phyloP scores from a whole-genome alignment of 92 coral and sea anemone species.

The Porites evermanni region DNA sequence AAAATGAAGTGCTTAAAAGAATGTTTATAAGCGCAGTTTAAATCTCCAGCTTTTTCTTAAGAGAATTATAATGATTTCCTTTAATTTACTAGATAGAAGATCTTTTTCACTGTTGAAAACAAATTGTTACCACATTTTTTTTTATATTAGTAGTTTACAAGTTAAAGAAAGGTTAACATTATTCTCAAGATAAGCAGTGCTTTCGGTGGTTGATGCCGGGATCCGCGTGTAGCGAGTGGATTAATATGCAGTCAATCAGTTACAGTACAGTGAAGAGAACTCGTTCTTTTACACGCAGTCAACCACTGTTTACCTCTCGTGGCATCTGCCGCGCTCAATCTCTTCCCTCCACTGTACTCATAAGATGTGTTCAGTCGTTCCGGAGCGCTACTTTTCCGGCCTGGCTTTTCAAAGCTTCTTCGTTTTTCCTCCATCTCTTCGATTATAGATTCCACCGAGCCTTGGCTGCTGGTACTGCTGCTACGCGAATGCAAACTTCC shows the following conservation, averaged over 20 bases:
- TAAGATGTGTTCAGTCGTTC: constrained; percentile 22
- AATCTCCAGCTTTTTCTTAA: background rate
- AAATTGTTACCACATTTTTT: background rate
- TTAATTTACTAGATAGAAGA: no score
- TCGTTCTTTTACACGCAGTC: background rate
- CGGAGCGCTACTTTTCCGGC: constrained; percentile 67
- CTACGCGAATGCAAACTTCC: constrained; percentile 47
- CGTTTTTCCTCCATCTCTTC: constrained; percentile 80
- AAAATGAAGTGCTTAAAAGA: background rate
- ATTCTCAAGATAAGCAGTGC: background rate
- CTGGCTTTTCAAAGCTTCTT: constrained; percentile 68
- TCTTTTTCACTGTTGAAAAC: background rate
- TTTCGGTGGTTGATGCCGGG: background rate
- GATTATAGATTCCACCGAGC: constrained; percentile 74
- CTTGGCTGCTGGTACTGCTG: constrained; percentile 69
- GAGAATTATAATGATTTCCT: no score
- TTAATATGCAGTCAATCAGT: background rate
- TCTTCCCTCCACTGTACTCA: constrained; percentile 1
- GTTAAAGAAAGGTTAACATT: constrained; percentile 1
- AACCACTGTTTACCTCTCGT: constrained; percentile 66
- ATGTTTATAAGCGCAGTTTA: no score
- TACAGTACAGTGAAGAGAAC: background rate
- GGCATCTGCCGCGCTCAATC: constrained; percentile 44
- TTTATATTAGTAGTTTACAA: background rate
- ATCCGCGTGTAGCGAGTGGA: no score